These are phyloP conservation scores for Cygnus buccinator DNA, from an alignment of 2,113 vertebrate genomes.

Conservation along the genomic window DNA sequence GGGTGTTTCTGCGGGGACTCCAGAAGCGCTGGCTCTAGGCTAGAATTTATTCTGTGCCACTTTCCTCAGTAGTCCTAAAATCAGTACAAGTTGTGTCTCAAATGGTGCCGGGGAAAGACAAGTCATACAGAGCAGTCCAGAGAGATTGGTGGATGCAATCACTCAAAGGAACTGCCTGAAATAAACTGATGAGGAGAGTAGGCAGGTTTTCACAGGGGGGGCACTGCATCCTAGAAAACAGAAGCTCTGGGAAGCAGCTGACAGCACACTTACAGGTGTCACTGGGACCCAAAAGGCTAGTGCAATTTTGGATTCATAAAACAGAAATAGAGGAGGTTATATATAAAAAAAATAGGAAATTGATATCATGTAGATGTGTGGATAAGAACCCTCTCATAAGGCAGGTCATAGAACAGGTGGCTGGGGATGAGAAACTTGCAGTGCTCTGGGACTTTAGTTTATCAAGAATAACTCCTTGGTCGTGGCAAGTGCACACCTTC, in stretches of 20 bases:
- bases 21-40: neutral
- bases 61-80: neutral
- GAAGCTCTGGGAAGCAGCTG: neutral
- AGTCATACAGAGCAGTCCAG: neutral
- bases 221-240: neutral
- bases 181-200: fast-evolving
- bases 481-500: neutral
- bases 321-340: neutral
- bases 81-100: neutral
- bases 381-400: neutral
- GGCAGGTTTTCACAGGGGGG: neutral
- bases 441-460: neutral
- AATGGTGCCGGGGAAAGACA: neutral
- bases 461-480: neutral
- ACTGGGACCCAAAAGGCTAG: too few relatives aligned
- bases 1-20: neutral
- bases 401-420: neutral
- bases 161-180: neutral
- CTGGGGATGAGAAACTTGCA: neutral
- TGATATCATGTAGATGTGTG: neutral
- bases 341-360: neutral
- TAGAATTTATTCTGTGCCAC: fast-evolving
- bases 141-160: neutral
- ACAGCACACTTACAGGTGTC: too few relatives aligned
- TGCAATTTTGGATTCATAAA: neutral